Percentiles rank a stretch among this genome's conserved stretches.
Conservation (phyloP, 2,797 vertebrate species). For the Echiichthys vipera region DNA sequence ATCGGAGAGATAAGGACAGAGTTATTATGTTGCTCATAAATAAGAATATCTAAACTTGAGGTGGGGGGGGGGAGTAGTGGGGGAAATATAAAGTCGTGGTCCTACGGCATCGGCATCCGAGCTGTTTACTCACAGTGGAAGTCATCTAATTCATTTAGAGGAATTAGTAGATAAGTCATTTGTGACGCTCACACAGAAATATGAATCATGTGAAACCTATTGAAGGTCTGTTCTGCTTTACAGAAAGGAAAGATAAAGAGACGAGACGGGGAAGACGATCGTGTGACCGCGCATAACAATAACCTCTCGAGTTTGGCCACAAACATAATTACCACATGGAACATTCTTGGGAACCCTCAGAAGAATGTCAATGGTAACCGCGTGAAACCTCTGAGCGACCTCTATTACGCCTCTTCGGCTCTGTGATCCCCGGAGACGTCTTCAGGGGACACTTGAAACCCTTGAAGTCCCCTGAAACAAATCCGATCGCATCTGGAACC, state of each 20-base stretch:
- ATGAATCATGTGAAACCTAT: no score
- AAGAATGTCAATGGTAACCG: no score
- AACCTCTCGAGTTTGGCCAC: no score
- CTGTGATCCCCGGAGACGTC: no score
- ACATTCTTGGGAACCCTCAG: background rate
- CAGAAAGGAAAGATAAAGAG: background rate
- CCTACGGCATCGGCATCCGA: background rate
- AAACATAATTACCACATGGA: no score
- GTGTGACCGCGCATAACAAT: no score
- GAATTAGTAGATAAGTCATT: background rate
- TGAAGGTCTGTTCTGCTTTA: background rate
- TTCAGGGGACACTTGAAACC: no score
- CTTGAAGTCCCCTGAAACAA: no score
- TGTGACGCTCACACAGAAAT: background rate
- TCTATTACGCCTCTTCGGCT: no score
- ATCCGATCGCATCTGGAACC: no score
- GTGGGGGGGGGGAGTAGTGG: background rate
- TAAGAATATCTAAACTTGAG: conserved; percentile 12
- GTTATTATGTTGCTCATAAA: conserved; percentile 29
- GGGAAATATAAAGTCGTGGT: background rate
- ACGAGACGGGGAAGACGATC: background rate
- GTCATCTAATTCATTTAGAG: background rate
- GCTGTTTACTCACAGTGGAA: background rate
- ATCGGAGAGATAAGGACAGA: conserved; percentile 34
- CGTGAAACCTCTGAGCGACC: no score